Percentiles rank a stretch among this genome's conserved stretches.
These are phyloP conservation scores for Chroicocephalus ridibundus DNA, from an alignment of 2,113 vertebrate species.

Conservation along the genomic window DNA sequence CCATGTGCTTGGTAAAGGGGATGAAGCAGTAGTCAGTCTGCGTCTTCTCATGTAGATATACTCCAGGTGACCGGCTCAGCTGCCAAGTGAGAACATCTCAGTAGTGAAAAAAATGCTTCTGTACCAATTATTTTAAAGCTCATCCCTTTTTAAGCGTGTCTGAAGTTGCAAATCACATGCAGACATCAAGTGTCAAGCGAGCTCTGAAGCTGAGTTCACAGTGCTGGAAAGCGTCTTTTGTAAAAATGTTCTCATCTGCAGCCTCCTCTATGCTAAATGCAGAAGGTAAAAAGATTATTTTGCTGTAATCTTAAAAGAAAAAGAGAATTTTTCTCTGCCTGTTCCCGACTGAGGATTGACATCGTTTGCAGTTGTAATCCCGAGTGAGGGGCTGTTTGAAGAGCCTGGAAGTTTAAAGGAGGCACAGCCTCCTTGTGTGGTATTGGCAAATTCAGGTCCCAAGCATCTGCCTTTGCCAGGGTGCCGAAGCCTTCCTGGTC, in stretches of 20 bases:
- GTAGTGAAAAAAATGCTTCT: background rate
- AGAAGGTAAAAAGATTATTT: background rate
- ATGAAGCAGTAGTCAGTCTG: background rate
- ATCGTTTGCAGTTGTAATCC: background rate
- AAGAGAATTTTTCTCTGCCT: background rate
- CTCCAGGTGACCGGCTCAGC: background rate
- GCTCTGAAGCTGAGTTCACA: background rate
- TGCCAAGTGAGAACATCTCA: background rate
- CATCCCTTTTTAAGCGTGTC: background rate
- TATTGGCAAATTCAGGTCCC: background rate
- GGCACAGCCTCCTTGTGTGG: background rate
- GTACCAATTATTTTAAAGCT: background rate
- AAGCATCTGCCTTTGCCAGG: background rate
- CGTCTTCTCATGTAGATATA: rapidly evolving
- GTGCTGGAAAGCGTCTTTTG: background rate
- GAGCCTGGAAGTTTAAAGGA: background rate
- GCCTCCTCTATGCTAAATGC: background rate
- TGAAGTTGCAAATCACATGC: background rate
- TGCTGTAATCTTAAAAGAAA: background rate
- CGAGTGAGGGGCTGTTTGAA: background rate
- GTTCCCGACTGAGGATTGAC: background rate
- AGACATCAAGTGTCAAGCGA: background rate
- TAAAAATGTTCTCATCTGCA: background rate
- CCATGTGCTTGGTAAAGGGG: background rate
- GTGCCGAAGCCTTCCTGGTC: background rate